Evolutionary conservation across 2,888 invertebrate species (phyloP), one percentile per base, ranked within the genome.

Genomic region (Crossocerus cetratus): DNA sequence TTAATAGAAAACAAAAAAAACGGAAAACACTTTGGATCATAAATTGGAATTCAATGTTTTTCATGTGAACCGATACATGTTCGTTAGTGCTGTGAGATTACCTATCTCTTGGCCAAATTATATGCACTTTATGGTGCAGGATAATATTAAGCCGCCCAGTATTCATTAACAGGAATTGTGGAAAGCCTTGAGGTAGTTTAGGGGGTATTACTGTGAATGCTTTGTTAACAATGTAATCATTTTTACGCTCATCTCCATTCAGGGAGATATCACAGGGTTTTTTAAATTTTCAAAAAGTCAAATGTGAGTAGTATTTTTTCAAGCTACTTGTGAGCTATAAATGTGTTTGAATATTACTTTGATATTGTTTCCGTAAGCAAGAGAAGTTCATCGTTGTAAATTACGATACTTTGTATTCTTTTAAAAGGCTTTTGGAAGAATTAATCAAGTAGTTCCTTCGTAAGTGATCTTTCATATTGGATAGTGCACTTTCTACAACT

Each of bases 11-110:
- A 43, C 66, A 57, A 32, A 55, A 49, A 55, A 18, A 49, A 13
- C 5, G 21, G 21, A 3, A 49, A 45, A 53, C 58, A 62, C 54
- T 49, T 66, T 43, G 58, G 61, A 72, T 67, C 57, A 55, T 67
- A 3, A 21, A 71, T 67, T 61, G 21, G 76, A 63, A 72, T 65
- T 68, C 59, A 74, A 76, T 42, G 58, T 75, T 72, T 74, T 62
- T 82, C 64, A 69, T 69, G 67, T 65, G 57, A 55, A 21, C 20
- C 58, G 63, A 75, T 64, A 73, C 72, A 72, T 61, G 74, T 82
- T 82, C 70, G 70, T 82, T 82, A 82, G 83, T 82, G 80, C 75
- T 82, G 78, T 80, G 82, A 82, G 81, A 78, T 80, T 70, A 72
- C 45, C 56, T 62, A 58, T 82, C 75, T 76, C 67, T 58, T 75